Percentiles rank a stretch among this genome's conserved stretches.
Conservation (phyloP, 2,797 vertebrate genomes). For the Mallotus villosus region DNA sequence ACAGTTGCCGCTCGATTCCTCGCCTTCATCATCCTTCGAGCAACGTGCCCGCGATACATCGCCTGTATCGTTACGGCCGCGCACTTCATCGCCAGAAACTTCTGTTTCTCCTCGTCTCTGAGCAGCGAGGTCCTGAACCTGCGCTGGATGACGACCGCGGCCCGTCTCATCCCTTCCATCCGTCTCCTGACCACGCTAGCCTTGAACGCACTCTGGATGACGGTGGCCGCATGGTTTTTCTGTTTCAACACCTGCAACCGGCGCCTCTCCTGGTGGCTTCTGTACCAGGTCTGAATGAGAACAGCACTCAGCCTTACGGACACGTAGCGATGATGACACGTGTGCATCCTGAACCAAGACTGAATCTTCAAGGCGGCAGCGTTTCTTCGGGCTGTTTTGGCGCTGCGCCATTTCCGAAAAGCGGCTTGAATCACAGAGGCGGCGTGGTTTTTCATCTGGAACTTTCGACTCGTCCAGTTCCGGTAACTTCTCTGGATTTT, state of each 20-base stretch:
- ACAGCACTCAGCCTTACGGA: constrained; percentile 60
- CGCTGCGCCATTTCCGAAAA: constrained; percentile 74
- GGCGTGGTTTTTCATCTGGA: constrained; percentile 63
- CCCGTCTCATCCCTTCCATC: constrained; percentile 55
- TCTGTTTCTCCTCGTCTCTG: constrained; percentile 53
- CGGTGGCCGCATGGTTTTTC: constrained; percentile 68
- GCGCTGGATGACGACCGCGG: constrained; percentile 78
- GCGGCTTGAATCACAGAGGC: constrained; percentile 74
- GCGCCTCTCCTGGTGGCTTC: constrained; percentile 60
- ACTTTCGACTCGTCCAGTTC: constrained; percentile 72
- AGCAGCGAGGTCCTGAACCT: constrained; percentile 74
- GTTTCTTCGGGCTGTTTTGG: constrained; percentile 46
- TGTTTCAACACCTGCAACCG: constrained; percentile 53
- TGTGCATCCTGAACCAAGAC: constrained; percentile 83
- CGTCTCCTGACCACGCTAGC: constrained; percentile 62
- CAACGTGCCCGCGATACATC: constrained; percentile 73
- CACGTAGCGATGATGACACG: constrained; percentile 63
- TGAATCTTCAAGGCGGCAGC: constrained; percentile 81
- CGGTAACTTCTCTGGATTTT: constrained; percentile 78
- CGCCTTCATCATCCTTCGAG: constrained; percentile 64
- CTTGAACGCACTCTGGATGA: constrained; percentile 83
- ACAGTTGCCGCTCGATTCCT: constrained; percentile 64
- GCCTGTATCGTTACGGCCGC: constrained; percentile 80
- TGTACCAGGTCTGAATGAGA: constrained; percentile 80
- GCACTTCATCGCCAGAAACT: constrained; percentile 65